These are phyloP conservation scores for Drosophila bocki DNA, from an alignment of 1,140 invertebrate genomes.

Conservation along the genomic window DNA sequence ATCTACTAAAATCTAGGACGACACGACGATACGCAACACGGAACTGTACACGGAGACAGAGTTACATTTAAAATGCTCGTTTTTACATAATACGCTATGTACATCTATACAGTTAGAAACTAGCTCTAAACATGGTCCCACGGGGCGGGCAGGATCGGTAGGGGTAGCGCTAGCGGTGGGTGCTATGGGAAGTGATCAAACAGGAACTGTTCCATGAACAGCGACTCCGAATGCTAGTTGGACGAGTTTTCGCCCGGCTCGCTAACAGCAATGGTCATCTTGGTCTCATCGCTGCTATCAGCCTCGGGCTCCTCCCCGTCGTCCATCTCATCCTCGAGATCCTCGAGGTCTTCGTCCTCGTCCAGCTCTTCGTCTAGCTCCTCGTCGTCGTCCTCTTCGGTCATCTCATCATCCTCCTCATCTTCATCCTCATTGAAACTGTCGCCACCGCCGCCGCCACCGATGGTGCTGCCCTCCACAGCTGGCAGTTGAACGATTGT, in stretches of 20 bases:
- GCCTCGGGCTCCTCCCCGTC: slow-evolving; percentile 88
- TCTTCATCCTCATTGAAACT: slow-evolving; percentile 87
- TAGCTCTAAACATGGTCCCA: slow-evolving; percentile 31
- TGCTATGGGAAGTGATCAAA: slow-evolving; percentile 79
- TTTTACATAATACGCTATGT: slow-evolving; percentile 48
- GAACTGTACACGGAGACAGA: slow-evolving; percentile 27
- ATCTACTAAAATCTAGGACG: slow-evolving; percentile 4
- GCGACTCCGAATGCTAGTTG: slow-evolving; percentile 84
- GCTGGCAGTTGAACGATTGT: slow-evolving; percentile 64
- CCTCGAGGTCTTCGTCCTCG: slow-evolving; percentile 55
- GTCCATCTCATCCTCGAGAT: slow-evolving; percentile 80
- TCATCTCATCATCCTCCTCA: slow-evolving; percentile 76
- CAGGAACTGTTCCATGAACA: slow-evolving; percentile 85
- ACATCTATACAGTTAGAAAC: slow-evolving; percentile 30
- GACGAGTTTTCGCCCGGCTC: slow-evolving; percentile 84
- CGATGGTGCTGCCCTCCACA: slow-evolving; percentile 83
- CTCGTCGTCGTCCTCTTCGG: slow-evolving; percentile 85
- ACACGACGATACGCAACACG: slow-evolving; percentile 11
- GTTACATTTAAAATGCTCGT: slow-evolving; percentile 44
- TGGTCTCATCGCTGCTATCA: slow-evolving; percentile 88
- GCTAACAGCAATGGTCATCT: slow-evolving; percentile 89
- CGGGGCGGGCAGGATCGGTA: slow-evolving; percentile 6
- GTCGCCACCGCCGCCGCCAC: slow-evolving; percentile 83
- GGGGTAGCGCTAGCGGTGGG: slow-evolving; percentile 20
- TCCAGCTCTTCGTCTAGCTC: slow-evolving; percentile 85